A percentile compares a stretch with the other conserved stretches of the same genome.
Evolutionary conservation across 2,888 invertebrate genomes (phyloP).

Genomic region (Nudaria mundana): DNA sequence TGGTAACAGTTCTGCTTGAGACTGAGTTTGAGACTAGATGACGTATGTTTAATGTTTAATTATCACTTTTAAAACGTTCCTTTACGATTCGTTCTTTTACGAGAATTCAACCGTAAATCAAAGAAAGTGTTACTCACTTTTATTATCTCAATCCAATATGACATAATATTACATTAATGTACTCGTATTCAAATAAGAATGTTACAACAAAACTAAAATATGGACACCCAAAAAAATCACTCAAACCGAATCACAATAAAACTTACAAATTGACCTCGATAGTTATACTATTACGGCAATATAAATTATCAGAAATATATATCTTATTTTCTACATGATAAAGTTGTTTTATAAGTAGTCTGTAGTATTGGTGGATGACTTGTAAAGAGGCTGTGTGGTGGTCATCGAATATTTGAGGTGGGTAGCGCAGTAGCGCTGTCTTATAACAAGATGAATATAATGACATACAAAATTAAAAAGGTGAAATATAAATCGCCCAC

Average conservation of each 20-base stretch:
- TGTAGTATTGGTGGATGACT: slow-evolving; percentile 39
- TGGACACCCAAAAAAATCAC: slow-evolving; percentile 35
- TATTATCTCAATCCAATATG: slow-evolving; percentile 51
- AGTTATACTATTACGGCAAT: slow-evolving; percentile 1
- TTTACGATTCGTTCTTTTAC: too few relatives aligned
- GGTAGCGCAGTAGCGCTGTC: slow-evolving; percentile 68
- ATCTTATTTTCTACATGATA: slow-evolving; percentile 28
- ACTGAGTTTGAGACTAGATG: too few relatives aligned
- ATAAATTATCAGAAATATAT: slow-evolving; percentile 16
- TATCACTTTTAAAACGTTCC: too few relatives aligned
- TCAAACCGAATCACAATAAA: slow-evolving; percentile 69
- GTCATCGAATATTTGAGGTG: slow-evolving; percentile 42
- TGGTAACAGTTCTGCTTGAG: too few relatives aligned
- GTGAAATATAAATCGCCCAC: slow-evolving; percentile 67
- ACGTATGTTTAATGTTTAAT: too few relatives aligned
- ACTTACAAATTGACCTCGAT: slow-evolving; percentile 34
- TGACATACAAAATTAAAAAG: slow-evolving; percentile 56
- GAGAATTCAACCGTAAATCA: slow-evolving; percentile 49
- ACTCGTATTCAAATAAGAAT: slow-evolving; percentile 51
- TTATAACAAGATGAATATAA: slow-evolving; percentile 61
- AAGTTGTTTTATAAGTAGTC: slow-evolving; percentile 25
- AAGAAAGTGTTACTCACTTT: slow-evolving; percentile 50
- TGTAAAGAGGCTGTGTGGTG: slow-evolving; percentile 47
- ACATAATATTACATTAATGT: slow-evolving; percentile 74
- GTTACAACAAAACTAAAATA: slow-evolving; percentile 41